These are phyloP conservation scores for Pandemis cinnamomeana DNA, from an alignment of 2,888 invertebrate species.

Conservation along the genomic window DNA sequence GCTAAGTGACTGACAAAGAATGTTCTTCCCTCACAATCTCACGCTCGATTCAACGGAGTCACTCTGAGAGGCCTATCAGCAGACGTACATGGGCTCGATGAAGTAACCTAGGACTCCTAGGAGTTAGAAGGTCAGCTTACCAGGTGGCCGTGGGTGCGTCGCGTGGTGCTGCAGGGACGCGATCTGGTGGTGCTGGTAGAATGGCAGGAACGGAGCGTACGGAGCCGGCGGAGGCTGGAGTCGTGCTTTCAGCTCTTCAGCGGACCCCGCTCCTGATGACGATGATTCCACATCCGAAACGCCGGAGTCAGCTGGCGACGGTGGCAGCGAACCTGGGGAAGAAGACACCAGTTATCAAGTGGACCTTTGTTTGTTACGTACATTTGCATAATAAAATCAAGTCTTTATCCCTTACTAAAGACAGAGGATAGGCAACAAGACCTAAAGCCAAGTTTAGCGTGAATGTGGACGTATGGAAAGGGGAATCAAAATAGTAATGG, in stretches of 20 bases:
- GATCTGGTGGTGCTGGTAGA: conserved; percentile 86
- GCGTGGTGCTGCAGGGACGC: conserved; percentile 82
- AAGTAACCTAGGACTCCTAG: background rate
- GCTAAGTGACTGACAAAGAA: too few species aligned
- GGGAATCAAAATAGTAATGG: too few species aligned
- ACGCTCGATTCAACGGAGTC: too few species aligned
- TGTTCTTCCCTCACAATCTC: too few species aligned
- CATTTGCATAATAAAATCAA: too few species aligned
- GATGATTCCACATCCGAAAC: conserved; percentile 98
- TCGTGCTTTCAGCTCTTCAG: conserved; percentile 94
- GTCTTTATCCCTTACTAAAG: too few species aligned
- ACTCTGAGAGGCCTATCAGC: too few species aligned
- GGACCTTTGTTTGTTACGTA: too few species aligned
- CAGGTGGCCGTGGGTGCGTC: conserved; percentile 78
- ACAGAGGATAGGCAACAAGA: too few species aligned
- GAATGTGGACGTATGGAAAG: too few species aligned
- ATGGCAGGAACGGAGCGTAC: conserved; percentile 86
- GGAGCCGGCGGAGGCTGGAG: conserved; percentile 88
- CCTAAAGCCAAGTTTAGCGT: too few species aligned
- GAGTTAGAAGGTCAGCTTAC: conserved; percentile 54
- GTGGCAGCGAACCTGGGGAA: conserved; percentile 94
- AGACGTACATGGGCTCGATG: too few species aligned
- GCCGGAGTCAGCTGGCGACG: conserved; percentile 98
- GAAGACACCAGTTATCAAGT: background rate
- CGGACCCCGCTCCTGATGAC: conserved; percentile 90